Conservation (phyloP, 1,140 invertebrate genomes). For the Brachionus angularis region DNA sequence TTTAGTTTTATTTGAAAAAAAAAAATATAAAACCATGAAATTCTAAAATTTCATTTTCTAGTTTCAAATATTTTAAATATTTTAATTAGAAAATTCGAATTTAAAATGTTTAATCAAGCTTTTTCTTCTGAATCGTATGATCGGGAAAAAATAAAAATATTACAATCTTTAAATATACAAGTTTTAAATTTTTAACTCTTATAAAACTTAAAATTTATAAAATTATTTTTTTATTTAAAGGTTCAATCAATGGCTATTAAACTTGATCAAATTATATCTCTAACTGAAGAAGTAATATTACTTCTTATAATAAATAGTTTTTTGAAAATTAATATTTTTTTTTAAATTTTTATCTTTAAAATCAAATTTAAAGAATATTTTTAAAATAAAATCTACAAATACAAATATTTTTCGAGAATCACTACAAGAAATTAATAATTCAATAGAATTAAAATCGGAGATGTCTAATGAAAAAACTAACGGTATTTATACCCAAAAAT, state of each 20-base stretch:
- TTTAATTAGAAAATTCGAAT: slow-evolving; percentile 10
- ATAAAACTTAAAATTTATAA: neutral
- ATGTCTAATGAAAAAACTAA: neutral
- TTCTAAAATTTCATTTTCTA: too few species aligned
- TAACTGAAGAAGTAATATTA: slow-evolving; percentile 16
- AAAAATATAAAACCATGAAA: too few species aligned
- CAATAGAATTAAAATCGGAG: neutral
- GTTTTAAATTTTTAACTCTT: neutral
- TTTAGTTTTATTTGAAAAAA: too few species aligned
- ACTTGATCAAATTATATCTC: neutral
- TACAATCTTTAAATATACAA: slow-evolving; percentile 14
- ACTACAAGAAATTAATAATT: slow-evolving; percentile 23
- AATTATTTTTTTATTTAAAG: neutral
- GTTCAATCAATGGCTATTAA: slow-evolving; percentile 17
- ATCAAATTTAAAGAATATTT: too few species aligned
- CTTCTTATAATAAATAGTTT: too few species aligned
- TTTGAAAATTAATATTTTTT: too few species aligned
- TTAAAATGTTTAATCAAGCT: slow-evolving; percentile 31
- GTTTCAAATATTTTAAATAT: too few species aligned
- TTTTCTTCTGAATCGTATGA: slow-evolving; percentile 15
- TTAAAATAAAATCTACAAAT: slow-evolving; percentile 26
- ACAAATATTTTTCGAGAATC: slow-evolving; percentile 16
- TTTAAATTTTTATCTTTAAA: too few species aligned
- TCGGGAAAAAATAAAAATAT: slow-evolving; percentile 35
- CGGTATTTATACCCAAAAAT: too few species aligned